Percentiles rank a stretch among this genome's conserved stretches.
These are phyloP conservation scores for Choreutis nemorana DNA, from an alignment of 2,888 invertebrate genomes.

Conservation along the genomic window DNA sequence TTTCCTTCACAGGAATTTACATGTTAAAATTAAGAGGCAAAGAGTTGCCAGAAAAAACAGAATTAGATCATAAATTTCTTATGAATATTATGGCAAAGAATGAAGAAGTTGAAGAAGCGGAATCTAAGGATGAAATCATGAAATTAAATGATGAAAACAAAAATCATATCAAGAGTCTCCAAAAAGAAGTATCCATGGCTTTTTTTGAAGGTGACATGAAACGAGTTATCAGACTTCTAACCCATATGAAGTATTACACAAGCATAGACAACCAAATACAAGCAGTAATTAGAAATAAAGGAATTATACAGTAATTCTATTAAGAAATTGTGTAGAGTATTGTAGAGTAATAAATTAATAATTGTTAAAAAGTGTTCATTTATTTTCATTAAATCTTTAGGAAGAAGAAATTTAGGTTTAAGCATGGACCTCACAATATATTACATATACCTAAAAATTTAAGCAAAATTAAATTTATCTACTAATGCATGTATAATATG, in stretches of 20 bases:
- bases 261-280: constrained; percentile 84
- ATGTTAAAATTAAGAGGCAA: constrained; percentile 75
- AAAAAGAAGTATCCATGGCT: constrained; percentile 66
- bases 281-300: constrained; percentile 63
- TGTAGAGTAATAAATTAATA: too few species aligned
- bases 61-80: constrained; percentile 73
- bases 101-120: constrained; percentile 80
- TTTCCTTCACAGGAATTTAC: constrained; percentile 70
- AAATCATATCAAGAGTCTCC: constrained; percentile 54
- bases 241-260: constrained; percentile 84
- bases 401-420: too few species aligned
- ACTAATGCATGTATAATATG: too few species aligned
- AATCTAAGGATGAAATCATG: constrained; percentile 63
- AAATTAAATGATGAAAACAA: constrained; percentile 67
- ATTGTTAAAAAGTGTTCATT: too few species aligned
- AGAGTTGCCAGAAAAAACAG: constrained; percentile 72
- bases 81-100: constrained; percentile 90
- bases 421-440: too few species aligned
- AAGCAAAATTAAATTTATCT: too few species aligned
- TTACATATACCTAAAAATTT: too few species aligned
- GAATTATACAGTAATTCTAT: too few species aligned
- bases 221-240: constrained; percentile 71
- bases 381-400: too few species aligned
- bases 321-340: too few species aligned
- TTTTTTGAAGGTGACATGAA: constrained; percentile 72